Base-by-base conservation (phyloP, 2,888 invertebrate species). In the Invenusta paracnida region DNA sequence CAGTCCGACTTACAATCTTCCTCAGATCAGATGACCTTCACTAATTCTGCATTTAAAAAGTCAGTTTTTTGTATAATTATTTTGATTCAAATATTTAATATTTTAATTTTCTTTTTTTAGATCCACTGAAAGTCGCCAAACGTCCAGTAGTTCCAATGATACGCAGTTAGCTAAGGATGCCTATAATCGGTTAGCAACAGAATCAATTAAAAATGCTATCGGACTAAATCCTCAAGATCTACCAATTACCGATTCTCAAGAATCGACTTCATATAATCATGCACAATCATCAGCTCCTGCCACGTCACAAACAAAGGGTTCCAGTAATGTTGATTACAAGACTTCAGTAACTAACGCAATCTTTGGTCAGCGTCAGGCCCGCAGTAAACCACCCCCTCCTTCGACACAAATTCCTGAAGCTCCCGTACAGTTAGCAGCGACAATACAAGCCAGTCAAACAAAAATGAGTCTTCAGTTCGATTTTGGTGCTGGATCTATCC, bases 11-110 rank as follows among this genome's bases (percentile, higher is more conserved):
- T 48, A 5, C 5, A 17, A 11, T 48, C 48, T 48, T 17, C 17
- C 48, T 11, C 48, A 48, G 73, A 73, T 2, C 17, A 5, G 73
- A 73, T 73, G 23, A 73, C 73, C 25, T 2, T 73, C 23, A 73
- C 73, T 2, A 73, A 73, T 73, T 73, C 73, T 73, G 73, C 73
- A 73, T 73, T 73, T 73, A 73, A 73, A 73, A 73, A n/a, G 73
- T 73, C 5, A 5, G 73, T 73, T 13, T 25, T 73, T 13, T 73
- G 11, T n/a, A 13, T 73, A 13, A 73, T 23, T 73, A 23, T 73
- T 73, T 11, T 48, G 17, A 48, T 48, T 17, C 48, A 48, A n/a
- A n/a, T n/a, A n/a, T n/a, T n/a, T n/a, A n/a, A 11, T 48, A 48
- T 48, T 48, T 48, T 73, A 23, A n/a, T 73, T 73, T 23, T 25